Evolutionary conservation across 2,797 vertebrate species (phyloP), one percentile per base, ranked within the genome.

Genomic region (Xiphorhynchus erythropygius): DNA sequence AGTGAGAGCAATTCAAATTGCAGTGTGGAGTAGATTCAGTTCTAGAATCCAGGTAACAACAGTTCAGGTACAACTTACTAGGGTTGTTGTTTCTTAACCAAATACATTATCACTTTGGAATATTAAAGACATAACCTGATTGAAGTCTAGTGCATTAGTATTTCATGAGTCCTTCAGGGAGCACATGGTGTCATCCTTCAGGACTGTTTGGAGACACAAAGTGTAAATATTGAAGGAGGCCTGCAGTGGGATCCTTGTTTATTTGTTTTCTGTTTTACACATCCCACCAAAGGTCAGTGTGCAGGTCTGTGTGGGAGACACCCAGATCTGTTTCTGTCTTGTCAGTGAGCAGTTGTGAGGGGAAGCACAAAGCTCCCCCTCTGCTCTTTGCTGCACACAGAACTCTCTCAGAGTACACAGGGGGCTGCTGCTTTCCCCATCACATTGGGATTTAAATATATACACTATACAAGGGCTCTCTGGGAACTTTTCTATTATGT

Each of bases 211-310:
- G 67, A 86, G 63, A 59, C 46, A 68, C 47, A 21, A 19, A 60
- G 32, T 10, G 69, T 47, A 91, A 96, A 95, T 84, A 91, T n/a
- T 93, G 80, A 79, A 86, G 73, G 65, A 84, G 46, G 69, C 53
- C 89, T 46, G 41, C 3, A 19, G 52, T 22, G 15, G 79, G 76
- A 50, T 39, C 56, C 55, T 2, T 84, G 56, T 42, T 89, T 75
- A 46, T 50, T 83, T 88, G 50, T 4, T 30, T 96, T 78, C 42
- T 84, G 65, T 55, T 85, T 74, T 37, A n/a, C 76, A 85, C 76
- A 46, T 47, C 68, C 65, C 71, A 18, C 24, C 11, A 44, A 65
- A 90, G 86, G 86, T 78, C 93, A 79, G 44, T 3, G 57, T n/a
- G 49, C 14, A 6, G 1, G 14, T 37, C n/a, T 59, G 30, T 0